A percentile compares a stretch with the other conserved stretches of the same genome.
Conservation (phyloP, 35 echinoderm and acorn worm genomes). For the Lytechinus variegatus region DNA sequence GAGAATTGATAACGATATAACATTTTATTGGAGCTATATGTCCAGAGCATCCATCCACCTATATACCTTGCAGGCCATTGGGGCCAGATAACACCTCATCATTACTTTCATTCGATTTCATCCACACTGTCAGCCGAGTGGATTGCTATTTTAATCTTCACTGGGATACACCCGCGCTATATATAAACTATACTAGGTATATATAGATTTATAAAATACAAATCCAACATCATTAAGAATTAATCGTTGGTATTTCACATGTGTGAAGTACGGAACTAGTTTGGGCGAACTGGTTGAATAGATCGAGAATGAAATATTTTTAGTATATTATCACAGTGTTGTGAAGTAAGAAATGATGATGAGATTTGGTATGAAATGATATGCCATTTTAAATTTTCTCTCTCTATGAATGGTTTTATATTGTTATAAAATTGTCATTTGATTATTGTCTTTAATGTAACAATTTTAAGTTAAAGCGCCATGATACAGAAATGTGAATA, state of each 20-base stretch:
- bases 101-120: neutral
- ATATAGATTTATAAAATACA: neutral
- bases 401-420: too few species aligned
- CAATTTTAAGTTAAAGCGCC: too few species aligned
- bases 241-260: neutral
- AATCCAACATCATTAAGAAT: neutral
- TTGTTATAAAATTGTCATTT: too few species aligned
- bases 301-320: too few species aligned
- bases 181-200: neutral
- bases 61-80: neutral
- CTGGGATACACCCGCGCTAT: neutral
- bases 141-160: slow-evolving; percentile 3
- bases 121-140: neutral
- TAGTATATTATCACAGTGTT: too few species aligned
- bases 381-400: too few species aligned
- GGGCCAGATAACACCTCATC: neutral
- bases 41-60: neutral
- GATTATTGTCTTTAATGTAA: too few species aligned
- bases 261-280: neutral
- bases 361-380: neutral
- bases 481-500: too few species aligned
- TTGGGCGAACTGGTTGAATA: neutral
- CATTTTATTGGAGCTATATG: too few species aligned
- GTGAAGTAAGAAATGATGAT: neutral
- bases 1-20: too few species aligned